A percentile compares a stretch with the other conserved stretches of the same genome.
phyloP scores from a whole-genome alignment of 2,113 vertebrate genomes.

The Corynorhinus townsendii region DNA sequence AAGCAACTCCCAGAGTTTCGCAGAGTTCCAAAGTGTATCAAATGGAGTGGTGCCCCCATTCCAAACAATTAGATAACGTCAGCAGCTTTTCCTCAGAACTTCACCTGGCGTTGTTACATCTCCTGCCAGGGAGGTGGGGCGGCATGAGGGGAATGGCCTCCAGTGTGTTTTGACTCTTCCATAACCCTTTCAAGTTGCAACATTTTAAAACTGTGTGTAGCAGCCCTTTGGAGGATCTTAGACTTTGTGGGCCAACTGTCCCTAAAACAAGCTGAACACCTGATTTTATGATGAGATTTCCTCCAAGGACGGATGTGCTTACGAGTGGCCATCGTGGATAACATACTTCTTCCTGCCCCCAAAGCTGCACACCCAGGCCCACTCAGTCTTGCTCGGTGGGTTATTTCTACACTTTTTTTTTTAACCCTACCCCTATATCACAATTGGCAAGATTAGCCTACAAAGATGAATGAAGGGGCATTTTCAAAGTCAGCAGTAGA shows the following conservation, averaged over 20 bases:
- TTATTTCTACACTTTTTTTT: neutral
- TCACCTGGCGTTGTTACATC: accelerated
- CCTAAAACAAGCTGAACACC: neutral
- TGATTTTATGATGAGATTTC: neutral
- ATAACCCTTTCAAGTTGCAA: neutral
- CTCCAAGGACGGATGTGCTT: neutral
- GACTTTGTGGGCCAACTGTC: neutral
- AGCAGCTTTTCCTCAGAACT: neutral
- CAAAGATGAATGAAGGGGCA: neutral
- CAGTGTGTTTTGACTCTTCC: neutral
- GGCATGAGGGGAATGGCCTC: neutral
- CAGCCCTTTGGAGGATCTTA: neutral
- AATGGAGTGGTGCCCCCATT: neutral
- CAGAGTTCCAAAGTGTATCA: neutral
- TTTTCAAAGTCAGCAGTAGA: neutral
- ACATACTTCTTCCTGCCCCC: neutral
- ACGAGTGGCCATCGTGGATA: neutral
- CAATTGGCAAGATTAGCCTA: neutral
- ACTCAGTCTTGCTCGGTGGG: neutral
- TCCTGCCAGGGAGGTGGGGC: neutral
- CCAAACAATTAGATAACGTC: neutral
- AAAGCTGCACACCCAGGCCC: neutral
- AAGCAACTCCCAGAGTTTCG: neutral
- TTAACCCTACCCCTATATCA: neutral
- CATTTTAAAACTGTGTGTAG: neutral